A percentile compares a stretch with the other conserved stretches of the same genome.
Conservation (phyloP, 2,888 invertebrate genomes). For the Lottia gigantea region DNA sequence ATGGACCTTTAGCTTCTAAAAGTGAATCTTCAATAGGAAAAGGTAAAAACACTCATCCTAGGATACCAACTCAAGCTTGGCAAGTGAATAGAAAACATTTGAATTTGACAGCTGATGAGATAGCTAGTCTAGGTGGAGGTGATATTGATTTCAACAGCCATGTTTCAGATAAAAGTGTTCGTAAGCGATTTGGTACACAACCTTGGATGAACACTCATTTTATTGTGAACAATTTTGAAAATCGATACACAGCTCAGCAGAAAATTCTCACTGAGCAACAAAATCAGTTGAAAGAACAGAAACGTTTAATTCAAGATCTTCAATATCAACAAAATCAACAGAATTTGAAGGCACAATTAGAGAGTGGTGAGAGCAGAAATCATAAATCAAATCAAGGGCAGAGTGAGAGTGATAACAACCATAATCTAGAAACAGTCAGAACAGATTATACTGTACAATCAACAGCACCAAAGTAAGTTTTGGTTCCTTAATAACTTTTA, state of each 20-base stretch:
- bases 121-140: constrained; percentile 39
- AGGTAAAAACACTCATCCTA: constrained; percentile 18
- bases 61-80: constrained; percentile 55
- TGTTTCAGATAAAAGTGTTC: constrained; percentile 25
- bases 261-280: constrained; percentile 61
- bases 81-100: constrained; percentile 56
- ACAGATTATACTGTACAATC: neutral
- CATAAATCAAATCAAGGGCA: constrained; percentile 28
- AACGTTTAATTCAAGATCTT: constrained; percentile 58
- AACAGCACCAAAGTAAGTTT: neutral
- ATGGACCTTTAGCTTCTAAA: constrained; percentile 17
- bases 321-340: constrained; percentile 42
- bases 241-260: constrained; percentile 63
- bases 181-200: constrained; percentile 53
- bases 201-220: constrained; percentile 56
- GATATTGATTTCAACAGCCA: constrained; percentile 28
- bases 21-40: constrained; percentile 19
- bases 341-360: constrained; percentile 35
- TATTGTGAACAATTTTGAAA: constrained; percentile 54
- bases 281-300: constrained; percentile 59
- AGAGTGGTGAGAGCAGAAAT: constrained; percentile 41
- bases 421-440: neutral
- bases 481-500: too few relatives aligned
- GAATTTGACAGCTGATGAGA: constrained; percentile 49
- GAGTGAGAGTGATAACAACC: neutral